Conservation (phyloP, 2,113 vertebrate genomes). For the Passerina amoena region DNA sequence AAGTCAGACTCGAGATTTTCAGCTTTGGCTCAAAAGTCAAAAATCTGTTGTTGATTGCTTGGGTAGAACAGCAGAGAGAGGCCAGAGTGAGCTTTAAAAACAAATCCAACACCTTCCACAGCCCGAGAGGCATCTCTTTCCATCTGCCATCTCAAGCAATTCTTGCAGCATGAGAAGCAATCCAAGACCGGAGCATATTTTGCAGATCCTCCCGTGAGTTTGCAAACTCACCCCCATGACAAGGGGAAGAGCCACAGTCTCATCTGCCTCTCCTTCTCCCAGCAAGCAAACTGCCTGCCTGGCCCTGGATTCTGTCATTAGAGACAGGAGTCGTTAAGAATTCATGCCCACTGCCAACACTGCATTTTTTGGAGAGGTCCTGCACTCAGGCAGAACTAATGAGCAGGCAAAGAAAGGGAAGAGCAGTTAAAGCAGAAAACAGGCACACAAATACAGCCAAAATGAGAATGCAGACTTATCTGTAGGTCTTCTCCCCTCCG, state of each 20-base stretch:
- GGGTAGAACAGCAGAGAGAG: not conserved
- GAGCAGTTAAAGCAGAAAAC: constrained; percentile 46
- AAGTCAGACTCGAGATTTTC: not conserved
- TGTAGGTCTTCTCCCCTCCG: not conserved
- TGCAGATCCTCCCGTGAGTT: not conserved
- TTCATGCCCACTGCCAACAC: constrained; percentile 59
- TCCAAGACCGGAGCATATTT: constrained; percentile 16
- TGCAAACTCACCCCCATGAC: not conserved
- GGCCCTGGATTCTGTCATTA: constrained; percentile 20
- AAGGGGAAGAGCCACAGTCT: not conserved
- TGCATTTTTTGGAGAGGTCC: constrained; percentile 63
- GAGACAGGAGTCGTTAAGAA: constrained; percentile 57
- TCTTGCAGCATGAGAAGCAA: not conserved
- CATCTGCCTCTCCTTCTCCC: not conserved
- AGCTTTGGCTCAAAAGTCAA: constrained; percentile 5
- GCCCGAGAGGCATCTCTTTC: not conserved
- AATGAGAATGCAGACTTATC: constrained; percentile 42
- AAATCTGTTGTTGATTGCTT: not conserved
- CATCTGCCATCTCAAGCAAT: not conserved
- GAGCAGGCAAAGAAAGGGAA: constrained; percentile 56
- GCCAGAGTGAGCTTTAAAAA: constrained; percentile 26
- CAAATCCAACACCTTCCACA: not conserved
- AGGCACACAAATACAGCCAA: not conserved
- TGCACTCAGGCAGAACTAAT: constrained; percentile 68
- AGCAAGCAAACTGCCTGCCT: not conserved